A percentile compares a stretch with the other conserved stretches of the same genome.
These are phyloP conservation scores for Beaufortia kweichowensis DNA, from an alignment of 2,113 vertebrate species.

Conservation along the genomic window DNA sequence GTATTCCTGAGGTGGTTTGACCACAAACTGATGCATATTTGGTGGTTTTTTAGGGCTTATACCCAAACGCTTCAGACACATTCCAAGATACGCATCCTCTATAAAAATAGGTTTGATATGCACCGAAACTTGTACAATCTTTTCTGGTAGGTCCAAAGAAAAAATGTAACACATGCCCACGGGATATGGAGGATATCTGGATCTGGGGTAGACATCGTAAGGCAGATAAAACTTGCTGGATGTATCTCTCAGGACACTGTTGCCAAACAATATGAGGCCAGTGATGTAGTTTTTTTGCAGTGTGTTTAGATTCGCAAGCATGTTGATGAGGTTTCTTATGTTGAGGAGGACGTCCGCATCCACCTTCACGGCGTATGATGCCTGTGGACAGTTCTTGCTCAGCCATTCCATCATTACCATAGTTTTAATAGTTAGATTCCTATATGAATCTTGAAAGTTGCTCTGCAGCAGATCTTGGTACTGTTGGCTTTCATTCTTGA, in stretches of 20 bases:
- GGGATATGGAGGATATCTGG: conserved; percentile 89
- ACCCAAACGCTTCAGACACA: conserved; percentile 68
- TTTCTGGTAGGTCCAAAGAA: conserved; percentile 86
- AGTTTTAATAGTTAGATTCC: conserved; percentile 78
- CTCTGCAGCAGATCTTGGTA: conserved; percentile 76
- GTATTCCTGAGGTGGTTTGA: conserved; percentile 41
- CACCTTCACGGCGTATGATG: conserved; percentile 82
- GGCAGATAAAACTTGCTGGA: conserved; percentile 88
- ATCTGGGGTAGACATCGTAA: conserved; percentile 76
- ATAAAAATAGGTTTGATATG: conserved; percentile 85
- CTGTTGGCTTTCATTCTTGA: conserved; percentile 63
- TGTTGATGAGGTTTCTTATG: conserved; percentile 80
- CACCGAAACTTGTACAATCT: conserved; percentile 81
- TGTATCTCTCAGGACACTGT: conserved; percentile 83
- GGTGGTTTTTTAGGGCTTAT: conserved; percentile 60
- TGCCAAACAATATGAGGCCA: conserved; percentile 87
- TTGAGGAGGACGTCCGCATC: conserved; percentile 88
- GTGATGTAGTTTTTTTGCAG: conserved; percentile 82
- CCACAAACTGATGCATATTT: conserved; percentile 34
- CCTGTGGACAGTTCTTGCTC: conserved; percentile 59
- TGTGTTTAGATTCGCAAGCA: conserved; percentile 77
- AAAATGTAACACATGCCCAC: conserved; percentile 90
- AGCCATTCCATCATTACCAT: conserved; percentile 80
- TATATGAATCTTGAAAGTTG: conserved; percentile 69
- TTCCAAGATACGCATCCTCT: conserved; percentile 79